A percentile compares a stretch with the other conserved stretches of the same genome.
Conservation (phyloP, 2,113 vertebrate species). For the Salvelinus alpinus region DNA sequence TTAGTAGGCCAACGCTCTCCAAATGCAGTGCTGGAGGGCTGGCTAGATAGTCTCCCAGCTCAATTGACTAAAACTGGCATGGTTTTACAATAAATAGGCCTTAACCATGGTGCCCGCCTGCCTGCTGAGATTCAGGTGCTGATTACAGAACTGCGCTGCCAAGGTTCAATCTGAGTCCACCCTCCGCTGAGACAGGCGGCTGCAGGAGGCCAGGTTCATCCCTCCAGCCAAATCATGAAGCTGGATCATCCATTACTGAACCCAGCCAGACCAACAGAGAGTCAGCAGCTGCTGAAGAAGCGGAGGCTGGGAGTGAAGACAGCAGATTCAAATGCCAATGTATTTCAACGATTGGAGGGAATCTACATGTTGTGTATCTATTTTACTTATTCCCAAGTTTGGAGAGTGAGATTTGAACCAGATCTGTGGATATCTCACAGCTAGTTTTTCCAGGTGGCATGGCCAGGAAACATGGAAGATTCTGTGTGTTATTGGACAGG, state of each 20-base stretch:
- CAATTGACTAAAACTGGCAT: neutral
- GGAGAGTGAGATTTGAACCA: no score
- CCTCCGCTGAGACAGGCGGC: neutral
- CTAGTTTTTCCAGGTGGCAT: no score
- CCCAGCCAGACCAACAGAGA: neutral
- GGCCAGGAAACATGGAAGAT: no score
- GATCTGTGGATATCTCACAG: no score
- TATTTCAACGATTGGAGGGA: no score
- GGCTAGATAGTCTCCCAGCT: neutral
- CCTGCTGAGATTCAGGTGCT: neutral
- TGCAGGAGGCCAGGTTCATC: no score
- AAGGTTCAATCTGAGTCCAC: neutral
- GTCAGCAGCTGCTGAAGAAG: neutral
- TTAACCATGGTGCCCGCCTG: neutral
- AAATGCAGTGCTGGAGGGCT: neutral
- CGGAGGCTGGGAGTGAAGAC: no score
- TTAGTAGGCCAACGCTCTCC: neutral
- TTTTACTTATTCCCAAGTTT: no score
- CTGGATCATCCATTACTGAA: neutral
- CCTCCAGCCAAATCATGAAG: neutral
- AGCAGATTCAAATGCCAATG: no score
- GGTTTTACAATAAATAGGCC: conserved; percentile 1
- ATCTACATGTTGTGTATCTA: no score
- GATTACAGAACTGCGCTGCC: neutral
- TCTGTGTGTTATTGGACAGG: no score